Evolutionary conservation across 2,797 vertebrate genomes (phyloP).

Genomic region (Salarias fasciatus): DNA sequence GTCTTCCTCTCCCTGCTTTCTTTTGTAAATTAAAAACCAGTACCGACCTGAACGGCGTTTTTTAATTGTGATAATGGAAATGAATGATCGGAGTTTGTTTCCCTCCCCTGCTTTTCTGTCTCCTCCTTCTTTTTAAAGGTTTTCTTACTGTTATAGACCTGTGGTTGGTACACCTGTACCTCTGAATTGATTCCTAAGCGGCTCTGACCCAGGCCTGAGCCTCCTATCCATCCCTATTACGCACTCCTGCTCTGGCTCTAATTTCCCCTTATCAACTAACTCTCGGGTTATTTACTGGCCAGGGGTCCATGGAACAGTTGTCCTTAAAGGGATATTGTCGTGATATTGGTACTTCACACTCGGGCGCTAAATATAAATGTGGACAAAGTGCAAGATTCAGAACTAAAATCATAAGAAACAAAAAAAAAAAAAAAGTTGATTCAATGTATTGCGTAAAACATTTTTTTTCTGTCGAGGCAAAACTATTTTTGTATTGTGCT

Average conservation of each 20-base stretch:
- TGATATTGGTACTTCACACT: conserved; percentile 15
- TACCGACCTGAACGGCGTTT: conserved; percentile 59
- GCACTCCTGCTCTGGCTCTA: conserved; percentile 77
- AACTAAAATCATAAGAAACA: no score
- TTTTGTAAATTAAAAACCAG: conserved; percentile 77
- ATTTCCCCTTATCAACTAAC: conserved; percentile 84
- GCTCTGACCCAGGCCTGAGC: conserved; percentile 81
- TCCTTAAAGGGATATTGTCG: conserved; percentile 69
- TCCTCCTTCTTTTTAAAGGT: conserved; percentile 51
- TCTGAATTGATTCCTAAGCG: conserved; percentile 81
- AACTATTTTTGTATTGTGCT: conserved; percentile 41
- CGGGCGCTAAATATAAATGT: neutral
- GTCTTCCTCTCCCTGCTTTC: conserved; percentile 72
- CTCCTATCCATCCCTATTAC: conserved; percentile 87
- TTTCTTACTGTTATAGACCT: conserved; percentile 70
- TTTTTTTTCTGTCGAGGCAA: neutral
- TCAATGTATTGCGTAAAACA: no score
- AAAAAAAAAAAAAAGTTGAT: no score
- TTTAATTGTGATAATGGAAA: conserved; percentile 84
- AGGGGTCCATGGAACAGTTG: conserved; percentile 60
- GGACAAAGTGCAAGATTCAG: no score
- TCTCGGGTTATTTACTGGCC: conserved; percentile 82
- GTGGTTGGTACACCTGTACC: conserved; percentile 79
- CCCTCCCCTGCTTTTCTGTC: conserved; percentile 15
- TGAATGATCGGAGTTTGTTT: conserved; percentile 67